Percentiles rank a stretch among this genome's conserved stretches.
These are phyloP conservation scores for Julus scandinavius DNA, from an alignment of 2,888 invertebrate species.

Conservation along the genomic window DNA sequence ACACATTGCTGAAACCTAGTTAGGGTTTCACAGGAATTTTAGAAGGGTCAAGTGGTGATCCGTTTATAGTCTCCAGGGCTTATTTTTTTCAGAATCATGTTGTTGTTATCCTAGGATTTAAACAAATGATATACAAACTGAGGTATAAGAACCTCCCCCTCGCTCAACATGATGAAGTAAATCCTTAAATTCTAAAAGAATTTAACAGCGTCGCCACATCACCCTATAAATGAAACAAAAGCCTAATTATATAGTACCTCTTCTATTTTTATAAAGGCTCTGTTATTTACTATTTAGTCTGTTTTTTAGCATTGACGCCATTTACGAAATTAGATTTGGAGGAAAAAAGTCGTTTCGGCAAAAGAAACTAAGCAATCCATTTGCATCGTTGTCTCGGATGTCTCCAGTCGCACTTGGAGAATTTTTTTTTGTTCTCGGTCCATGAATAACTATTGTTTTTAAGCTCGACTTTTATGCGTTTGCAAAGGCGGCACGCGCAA, in stretches of 20 bases:
- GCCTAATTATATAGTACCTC: slow-evolving; percentile 10
- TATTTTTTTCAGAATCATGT: no score
- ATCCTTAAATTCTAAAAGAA: background rate
- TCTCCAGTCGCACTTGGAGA: slow-evolving; percentile 26
- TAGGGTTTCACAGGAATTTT: no score
- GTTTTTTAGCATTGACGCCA: slow-evolving; percentile 17
- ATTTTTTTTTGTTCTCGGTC: background rate
- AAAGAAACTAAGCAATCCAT: slow-evolving; percentile 41
- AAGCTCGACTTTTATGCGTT: background rate
- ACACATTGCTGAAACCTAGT: no score
- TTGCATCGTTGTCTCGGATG: background rate
- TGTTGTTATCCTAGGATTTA: no score
- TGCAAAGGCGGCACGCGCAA: slow-evolving; percentile 22
- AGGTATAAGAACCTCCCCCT: no score
- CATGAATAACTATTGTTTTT: slow-evolving; percentile 39
- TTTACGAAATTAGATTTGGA: slow-evolving; percentile 19
- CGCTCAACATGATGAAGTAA: background rate
- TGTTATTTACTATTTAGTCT: slow-evolving; percentile 34
- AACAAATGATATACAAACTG: no score
- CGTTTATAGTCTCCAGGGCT: no score
- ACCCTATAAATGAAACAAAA: slow-evolving; percentile 23
- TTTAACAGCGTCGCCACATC: background rate
- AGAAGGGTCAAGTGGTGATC: no score
- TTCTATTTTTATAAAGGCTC: slow-evolving; percentile 26
- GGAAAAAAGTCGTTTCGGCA: slow-evolving; percentile 3